phyloP scores from a whole-genome alignment of 2,888 invertebrate genomes.

The Platypus cylindrus region DNA sequence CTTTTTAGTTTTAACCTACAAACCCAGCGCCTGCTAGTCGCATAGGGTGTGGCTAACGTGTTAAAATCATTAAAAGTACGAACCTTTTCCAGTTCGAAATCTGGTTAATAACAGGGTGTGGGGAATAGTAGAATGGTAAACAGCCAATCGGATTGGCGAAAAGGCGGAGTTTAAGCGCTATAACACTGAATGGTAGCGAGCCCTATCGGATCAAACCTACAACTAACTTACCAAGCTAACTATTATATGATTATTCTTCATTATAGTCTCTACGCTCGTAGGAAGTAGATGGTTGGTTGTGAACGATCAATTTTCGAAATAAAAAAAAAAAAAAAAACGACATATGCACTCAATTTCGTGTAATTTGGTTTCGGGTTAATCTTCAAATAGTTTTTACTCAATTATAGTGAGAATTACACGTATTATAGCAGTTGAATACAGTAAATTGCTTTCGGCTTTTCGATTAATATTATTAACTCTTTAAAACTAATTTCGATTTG shows the following conservation, averaged over 20 bases:
- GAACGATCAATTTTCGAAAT: conserved; percentile 36
- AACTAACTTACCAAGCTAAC: conserved; percentile 34
- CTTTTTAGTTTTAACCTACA: conserved; percentile 32
- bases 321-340: conserved; percentile 29
- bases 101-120: conserved; percentile 24
- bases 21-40: conserved; percentile 35
- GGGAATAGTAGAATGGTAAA: conserved; percentile 14
- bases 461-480: conserved; percentile 27
- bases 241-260: conserved; percentile 41
- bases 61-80: conserved; percentile 16
- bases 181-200: conserved; percentile 33
- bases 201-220: conserved; percentile 32
- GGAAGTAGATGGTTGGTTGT: conserved; percentile 37
- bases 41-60: conserved; percentile 24
- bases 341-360: conserved; percentile 37
- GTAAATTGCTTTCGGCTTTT: conserved; percentile 27
- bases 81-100: conserved; percentile 20
- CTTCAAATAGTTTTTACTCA: conserved; percentile 35
- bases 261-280: conserved; percentile 39
- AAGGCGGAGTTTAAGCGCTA: conserved; percentile 21
- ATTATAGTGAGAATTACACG: conserved; percentile 38
- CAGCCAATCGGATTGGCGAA: conserved; percentile 23
- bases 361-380: conserved; percentile 38
- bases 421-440: conserved; percentile 33
- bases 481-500: conserved; percentile 21